Evolutionary conservation across 2,888 invertebrate genomes (phyloP), one percentile per base, ranked within the genome.

Genomic region (Eulithis testata): DNA sequence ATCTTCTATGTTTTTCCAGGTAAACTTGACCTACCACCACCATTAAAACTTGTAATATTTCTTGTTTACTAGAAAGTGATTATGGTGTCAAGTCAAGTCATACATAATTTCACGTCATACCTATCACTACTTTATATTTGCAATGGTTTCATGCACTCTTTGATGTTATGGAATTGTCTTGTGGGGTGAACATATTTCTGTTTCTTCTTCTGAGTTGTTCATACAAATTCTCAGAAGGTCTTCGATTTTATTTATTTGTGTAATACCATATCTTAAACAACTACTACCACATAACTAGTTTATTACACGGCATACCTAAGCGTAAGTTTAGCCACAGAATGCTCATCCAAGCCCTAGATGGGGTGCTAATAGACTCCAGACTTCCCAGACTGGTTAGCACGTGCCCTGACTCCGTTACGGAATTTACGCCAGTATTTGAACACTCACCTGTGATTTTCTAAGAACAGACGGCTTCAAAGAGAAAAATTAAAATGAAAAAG

Each of bases 331-430:
- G 21, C 58, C 66, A 36, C 63, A 66, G 47, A 63, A 50, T 45
- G 53, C 54, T 55, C 40, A 40, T 53, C 54, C 54, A 36, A 55
- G 44, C 49, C 52, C 43, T 21, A 54, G 61, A 63, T 63, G 47
- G 66, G 49, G 63, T 63, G 63, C 47, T 63, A 67, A 67, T 57
- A 66, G 66, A 60, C 56, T 49, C 40, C 45, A 60, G 59, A 27
- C 52, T 49, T 49, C n/a, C 54, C 49, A 59, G 54, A 50, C 59
- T 49, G 60, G 60, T 11, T 50, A 57, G 55, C 36, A 67, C 63
- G 66, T 63, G 60, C 63, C 49, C 49, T 9, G 63, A 60, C 62
- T 66, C 12, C 66, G 43, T 40, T 50, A 55, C 43, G 54, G 49
- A 62, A n/a, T 37, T 62, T 44, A 27, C 14, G 44, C 36, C 12